Conservation (phyloP, 30 jellyfish, hydroid and myxozoan species). For the Sanderia malayensis region DNA sequence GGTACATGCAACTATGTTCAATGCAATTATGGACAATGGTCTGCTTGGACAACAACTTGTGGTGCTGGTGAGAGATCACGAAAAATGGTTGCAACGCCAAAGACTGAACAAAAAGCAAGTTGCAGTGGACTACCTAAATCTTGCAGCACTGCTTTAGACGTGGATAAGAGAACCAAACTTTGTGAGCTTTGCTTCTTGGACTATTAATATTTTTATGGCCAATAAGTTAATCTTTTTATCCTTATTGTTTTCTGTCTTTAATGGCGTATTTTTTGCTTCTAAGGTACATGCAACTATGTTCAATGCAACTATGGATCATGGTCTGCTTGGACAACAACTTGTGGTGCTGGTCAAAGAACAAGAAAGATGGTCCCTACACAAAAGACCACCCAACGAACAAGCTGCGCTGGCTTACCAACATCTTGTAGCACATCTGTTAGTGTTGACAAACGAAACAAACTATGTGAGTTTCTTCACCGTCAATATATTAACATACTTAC, state of each 20-base stretch:
- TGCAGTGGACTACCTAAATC: slow-evolving; percentile 57
- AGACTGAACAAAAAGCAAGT: slow-evolving; percentile 28
- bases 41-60: slow-evolving; percentile 73
- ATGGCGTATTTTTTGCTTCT: too few relatives aligned
- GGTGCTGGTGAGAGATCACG: slow-evolving; percentile 61
- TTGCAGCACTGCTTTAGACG: slow-evolving; percentile 46
- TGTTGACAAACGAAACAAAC: neutral
- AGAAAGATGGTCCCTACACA: neutral
- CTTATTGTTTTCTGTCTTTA: too few relatives aligned
- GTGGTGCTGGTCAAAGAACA: neutral
- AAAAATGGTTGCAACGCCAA: slow-evolving; percentile 21
- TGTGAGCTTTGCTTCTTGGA: too few relatives aligned
- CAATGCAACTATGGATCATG: neutral
- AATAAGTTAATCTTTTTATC: too few relatives aligned
- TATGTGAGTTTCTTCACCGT: neutral
- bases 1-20: slow-evolving; percentile 66
- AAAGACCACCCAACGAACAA: neutral
- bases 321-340: neutral
- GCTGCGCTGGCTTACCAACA: neutral
- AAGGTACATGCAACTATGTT: neutral
- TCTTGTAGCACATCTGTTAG: neutral
- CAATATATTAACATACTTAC: too few relatives aligned
- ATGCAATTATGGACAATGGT: slow-evolving; percentile 70
- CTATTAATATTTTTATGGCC: too few relatives aligned
- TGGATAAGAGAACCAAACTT: slow-evolving; percentile 38